These are phyloP conservation scores for Porites cylindrica DNA, from an alignment of 92 coral and sea anemone genomes.

Conservation along the genomic window DNA sequence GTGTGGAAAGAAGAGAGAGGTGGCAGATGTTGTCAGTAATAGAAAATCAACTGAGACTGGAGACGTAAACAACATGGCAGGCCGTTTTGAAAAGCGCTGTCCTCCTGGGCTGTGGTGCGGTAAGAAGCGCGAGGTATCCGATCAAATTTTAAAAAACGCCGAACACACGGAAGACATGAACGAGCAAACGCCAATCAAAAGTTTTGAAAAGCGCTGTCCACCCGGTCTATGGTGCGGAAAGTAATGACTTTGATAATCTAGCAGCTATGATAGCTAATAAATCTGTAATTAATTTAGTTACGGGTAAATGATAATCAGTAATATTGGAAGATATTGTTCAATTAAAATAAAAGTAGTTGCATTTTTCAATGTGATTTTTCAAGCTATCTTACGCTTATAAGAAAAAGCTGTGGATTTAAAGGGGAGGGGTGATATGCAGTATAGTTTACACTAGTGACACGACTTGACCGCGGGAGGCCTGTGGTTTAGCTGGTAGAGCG, in stretches of 20 bases:
- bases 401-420: background rate
- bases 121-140: slow-evolving; percentile 51
- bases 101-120: slow-evolving; percentile 95
- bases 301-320: background rate
- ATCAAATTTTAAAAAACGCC: background rate
- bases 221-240: slow-evolving; percentile 89
- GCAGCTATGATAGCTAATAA: background rate
- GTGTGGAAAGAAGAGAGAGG: slow-evolving; percentile 79
- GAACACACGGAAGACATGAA: background rate
- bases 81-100: slow-evolving; percentile 48
- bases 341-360: background rate
- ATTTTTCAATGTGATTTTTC: background rate
- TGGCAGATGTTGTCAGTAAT: slow-evolving; percentile 12
- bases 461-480: too few species aligned
- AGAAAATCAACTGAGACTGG: background rate
- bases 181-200: background rate
- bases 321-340: background rate
- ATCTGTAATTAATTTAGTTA: background rate
- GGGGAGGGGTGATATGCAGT: background rate
- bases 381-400: background rate
- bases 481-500: too few species aligned
- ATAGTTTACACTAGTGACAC: too few species aligned
- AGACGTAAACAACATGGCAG: background rate
- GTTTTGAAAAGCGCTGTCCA: slow-evolving; percentile 68
- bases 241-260: background rate